These are phyloP conservation scores for Perccottus glenii DNA, from an alignment of 2,113 vertebrate species.

Conservation along the genomic window DNA sequence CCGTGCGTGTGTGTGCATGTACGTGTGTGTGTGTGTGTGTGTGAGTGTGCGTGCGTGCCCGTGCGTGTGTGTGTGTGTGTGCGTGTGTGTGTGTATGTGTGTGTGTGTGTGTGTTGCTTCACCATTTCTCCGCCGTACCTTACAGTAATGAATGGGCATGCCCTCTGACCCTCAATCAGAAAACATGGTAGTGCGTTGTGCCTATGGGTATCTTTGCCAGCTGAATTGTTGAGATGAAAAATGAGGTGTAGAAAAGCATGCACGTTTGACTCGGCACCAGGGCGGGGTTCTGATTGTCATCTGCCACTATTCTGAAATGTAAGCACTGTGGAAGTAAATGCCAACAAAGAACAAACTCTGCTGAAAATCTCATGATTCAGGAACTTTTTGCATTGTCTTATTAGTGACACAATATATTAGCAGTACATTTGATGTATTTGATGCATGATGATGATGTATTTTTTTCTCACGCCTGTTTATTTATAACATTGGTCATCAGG, in stretches of 20 bases:
- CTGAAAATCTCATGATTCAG: no score
- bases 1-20: no score
- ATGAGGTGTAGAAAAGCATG: not conserved
- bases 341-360: not conserved
- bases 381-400: no score
- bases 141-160: conserved; percentile 46
- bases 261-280: not conserved
- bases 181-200: conserved; percentile 23
- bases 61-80: conserved; percentile 15
- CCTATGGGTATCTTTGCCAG: conserved; percentile 33
- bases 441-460: no score
- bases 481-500: no score
- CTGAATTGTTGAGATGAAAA: conserved; percentile 34
- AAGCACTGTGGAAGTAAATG: not conserved
- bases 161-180: conserved; percentile 45
- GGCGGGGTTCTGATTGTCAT: conserved; percentile 1
- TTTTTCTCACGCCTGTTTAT: no score
- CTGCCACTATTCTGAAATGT: not conserved
- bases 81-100: conserved; percentile 15
- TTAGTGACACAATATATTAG: no score
- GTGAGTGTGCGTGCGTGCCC: no score
- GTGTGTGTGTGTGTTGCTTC: conserved; percentile 14
- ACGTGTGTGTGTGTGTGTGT: conserved; percentile 19
- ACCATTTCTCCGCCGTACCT: conserved; percentile 36
- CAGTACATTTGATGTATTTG: no score